phyloP scores from a whole-genome alignment of 30 jellyfish, hydroid and myxozoan species.

The Aurelia sp. region DNA sequence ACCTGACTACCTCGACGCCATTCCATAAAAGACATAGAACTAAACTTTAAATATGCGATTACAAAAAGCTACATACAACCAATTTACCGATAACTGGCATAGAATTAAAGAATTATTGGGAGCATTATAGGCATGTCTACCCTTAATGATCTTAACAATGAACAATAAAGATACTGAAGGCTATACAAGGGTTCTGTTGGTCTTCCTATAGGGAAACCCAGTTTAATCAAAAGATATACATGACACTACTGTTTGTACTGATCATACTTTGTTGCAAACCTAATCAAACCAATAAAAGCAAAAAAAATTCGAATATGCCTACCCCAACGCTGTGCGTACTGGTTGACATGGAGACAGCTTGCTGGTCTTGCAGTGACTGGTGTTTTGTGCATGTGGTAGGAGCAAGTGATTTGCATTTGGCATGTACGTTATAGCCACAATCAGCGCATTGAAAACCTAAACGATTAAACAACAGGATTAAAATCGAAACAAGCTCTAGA shows the following conservation, averaged over 20 bases:
- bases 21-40: too few relatives aligned
- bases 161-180: too few relatives aligned
- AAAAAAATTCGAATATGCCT: neutral
- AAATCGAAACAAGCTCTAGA: neutral
- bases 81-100: too few relatives aligned
- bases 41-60: too few relatives aligned
- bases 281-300: neutral
- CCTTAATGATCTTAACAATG: too few relatives aligned
- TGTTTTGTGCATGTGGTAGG: constrained; percentile 92
- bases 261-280: neutral
- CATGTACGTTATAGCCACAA: constrained; percentile 87
- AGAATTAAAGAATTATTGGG: too few relatives aligned
- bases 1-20: too few relatives aligned
- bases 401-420: constrained; percentile 92
- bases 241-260: neutral
- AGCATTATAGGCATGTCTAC: too few relatives aligned
- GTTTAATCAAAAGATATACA: too few relatives aligned
- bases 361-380: constrained; percentile 77
- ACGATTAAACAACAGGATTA: neutral
- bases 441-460: constrained; percentile 91
- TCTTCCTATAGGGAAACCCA: too few relatives aligned
- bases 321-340: constrained; percentile 98
- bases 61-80: too few relatives aligned
- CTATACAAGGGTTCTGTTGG: too few relatives aligned
- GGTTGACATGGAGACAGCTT: constrained; percentile 75